Evolutionary conservation across 2,113 vertebrate species (phyloP).

Genomic region (Microcebus jonahi): DNA sequence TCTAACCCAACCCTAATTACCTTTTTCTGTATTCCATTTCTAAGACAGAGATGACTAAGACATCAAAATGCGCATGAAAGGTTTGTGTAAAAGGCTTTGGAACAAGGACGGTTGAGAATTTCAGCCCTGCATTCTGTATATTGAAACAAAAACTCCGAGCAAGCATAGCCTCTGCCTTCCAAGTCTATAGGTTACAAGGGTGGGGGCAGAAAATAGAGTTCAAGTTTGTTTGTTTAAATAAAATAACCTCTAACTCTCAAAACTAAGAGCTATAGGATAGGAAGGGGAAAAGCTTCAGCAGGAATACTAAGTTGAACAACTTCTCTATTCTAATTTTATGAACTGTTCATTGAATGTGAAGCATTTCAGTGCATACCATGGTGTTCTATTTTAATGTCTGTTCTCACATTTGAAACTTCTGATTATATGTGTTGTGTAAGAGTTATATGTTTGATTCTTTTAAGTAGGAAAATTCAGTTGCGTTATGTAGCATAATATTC

Average conservation of each 20-base stretch:
- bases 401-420: conserved; percentile 37
- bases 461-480: conserved; percentile 15
- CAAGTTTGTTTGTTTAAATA: conserved; percentile 30
- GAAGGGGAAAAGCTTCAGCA: background rate
- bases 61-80: conserved; percentile 9
- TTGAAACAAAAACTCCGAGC: background rate
- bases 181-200: background rate
- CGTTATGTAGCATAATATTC: background rate
- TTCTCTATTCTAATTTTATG: conserved; percentile 33
- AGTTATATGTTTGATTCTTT: conserved; percentile 29
- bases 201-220: background rate
- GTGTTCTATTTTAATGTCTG: conserved; percentile 38
- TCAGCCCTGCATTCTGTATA: conserved; percentile 13
- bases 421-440: conserved; percentile 30
- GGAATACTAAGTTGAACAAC: conserved; percentile 8
- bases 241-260: conserved; percentile 8
- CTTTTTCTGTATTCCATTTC: conserved; percentile 57
- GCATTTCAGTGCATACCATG: background rate
- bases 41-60: conserved; percentile 17
- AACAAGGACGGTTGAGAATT: conserved; percentile 32
- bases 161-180: background rate
- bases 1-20: background rate
- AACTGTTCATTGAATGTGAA: conserved; percentile 24
- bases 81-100: background rate
- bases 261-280: background rate